Conservation (phyloP, 2,888 invertebrate genomes). For the Aplocera efformata region DNA sequence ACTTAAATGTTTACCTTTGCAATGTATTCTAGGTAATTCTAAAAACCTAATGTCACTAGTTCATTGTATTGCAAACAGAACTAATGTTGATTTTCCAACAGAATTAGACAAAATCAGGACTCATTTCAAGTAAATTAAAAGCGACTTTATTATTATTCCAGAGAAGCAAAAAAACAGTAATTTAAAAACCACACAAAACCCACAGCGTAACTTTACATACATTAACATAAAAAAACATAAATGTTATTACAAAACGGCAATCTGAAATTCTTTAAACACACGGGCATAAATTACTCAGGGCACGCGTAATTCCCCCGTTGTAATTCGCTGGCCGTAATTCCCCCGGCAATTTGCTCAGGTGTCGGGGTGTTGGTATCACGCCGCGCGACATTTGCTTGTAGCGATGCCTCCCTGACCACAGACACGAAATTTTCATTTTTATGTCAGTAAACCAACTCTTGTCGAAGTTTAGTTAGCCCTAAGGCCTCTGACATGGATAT, state of each 20-base stretch:
- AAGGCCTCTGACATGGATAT: too few relatives aligned
- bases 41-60: too few relatives aligned
- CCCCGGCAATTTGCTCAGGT: conserved; percentile 41
- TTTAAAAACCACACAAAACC: conserved; percentile 16
- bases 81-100: too few relatives aligned
- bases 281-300: conserved; percentile 28
- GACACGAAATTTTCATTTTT: not conserved
- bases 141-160: conserved; percentile 4
- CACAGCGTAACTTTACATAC: conserved; percentile 5
- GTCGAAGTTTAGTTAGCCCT: too few relatives aligned
- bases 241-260: conserved; percentile 6
- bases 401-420: conserved; percentile 11
- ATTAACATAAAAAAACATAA: conserved; percentile 5
- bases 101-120: too few relatives aligned
- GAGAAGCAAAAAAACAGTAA: conserved; percentile 12
- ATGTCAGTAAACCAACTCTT: too few relatives aligned
- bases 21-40: too few relatives aligned
- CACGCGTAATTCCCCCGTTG: conserved; percentile 25
- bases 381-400: conserved; percentile 13
- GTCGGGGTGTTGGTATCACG: conserved; percentile 21
- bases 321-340: conserved; percentile 4
- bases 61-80: too few relatives aligned
- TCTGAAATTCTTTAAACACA: conserved; percentile 21
- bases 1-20: too few relatives aligned
- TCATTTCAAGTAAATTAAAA: too few relatives aligned